phyloP scores from a whole-genome alignment of 2,888 invertebrate species.

The Petrolisthes manimaculis region DNA sequence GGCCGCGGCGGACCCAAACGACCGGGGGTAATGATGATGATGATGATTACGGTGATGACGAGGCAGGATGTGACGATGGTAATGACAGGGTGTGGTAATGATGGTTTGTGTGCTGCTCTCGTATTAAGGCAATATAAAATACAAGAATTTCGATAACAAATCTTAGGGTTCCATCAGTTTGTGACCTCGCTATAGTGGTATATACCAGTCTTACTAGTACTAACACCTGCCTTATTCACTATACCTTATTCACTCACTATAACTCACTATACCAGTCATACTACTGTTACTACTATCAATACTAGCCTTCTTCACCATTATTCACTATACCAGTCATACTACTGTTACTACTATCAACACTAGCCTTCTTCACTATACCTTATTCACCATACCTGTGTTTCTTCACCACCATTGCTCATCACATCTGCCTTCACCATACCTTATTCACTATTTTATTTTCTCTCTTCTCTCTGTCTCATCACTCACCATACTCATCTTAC shows the following conservation, averaged over 20 bases:
- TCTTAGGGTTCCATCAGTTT: constrained; percentile 30
- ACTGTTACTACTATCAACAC: not conserved
- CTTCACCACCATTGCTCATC: too few species aligned
- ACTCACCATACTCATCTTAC: too few species aligned
- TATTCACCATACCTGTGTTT: too few species aligned
- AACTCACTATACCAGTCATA: not conserved
- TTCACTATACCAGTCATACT: too few species aligned
- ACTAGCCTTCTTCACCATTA: too few species aligned
- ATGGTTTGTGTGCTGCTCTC: constrained; percentile 56
- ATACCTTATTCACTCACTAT: not conserved
- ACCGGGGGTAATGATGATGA: constrained; percentile 64
- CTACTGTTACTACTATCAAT: too few species aligned
- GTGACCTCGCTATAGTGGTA: constrained; percentile 25
- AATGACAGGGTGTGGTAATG: constrained; percentile 61
- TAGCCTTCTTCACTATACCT: too few species aligned
- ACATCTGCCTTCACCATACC: too few species aligned
- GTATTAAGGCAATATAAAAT: constrained; percentile 51
- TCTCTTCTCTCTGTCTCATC: too few species aligned
- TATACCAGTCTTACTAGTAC: constrained; percentile 1
- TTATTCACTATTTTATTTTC: not conserved
- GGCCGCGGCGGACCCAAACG: constrained; percentile 63
- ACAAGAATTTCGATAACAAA: constrained; percentile 49
- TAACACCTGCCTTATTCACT: constrained; percentile 19
- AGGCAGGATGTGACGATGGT: constrained; percentile 63
- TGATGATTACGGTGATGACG: constrained; percentile 66